These are phyloP conservation scores for Leucopternis melanops DNA, from an alignment of 2,113 vertebrate species.

Conservation along the genomic window DNA sequence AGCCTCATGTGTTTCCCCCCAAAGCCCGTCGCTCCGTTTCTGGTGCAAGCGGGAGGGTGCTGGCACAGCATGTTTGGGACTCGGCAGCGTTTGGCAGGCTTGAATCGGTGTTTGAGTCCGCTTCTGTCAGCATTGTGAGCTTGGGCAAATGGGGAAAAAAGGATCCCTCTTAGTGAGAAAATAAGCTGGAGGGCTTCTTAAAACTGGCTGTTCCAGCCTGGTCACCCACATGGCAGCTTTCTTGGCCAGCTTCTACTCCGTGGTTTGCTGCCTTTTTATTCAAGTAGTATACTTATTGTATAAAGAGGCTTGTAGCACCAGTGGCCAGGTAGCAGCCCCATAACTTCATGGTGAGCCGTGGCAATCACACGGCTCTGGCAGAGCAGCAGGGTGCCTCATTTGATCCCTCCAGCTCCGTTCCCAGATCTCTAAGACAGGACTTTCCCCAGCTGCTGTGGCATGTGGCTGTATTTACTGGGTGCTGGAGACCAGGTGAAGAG, in stretches of 20 bases:
- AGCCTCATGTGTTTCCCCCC: neutral
- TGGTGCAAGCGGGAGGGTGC: neutral
- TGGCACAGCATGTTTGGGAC: fast-evolving
- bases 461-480: neutral
- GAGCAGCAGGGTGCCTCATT: neutral
- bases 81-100: neutral
- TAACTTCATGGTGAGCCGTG: neutral
- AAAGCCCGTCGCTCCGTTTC: neutral
- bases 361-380: neutral
- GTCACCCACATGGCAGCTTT: neutral
- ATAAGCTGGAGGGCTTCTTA: neutral
- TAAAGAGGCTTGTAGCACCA: neutral
- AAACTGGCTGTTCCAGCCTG: neutral
- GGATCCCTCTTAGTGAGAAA: neutral
- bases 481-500: neutral
- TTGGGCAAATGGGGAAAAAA: neutral
- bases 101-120: fast-evolving
- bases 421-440: neutral
- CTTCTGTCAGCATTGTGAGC: neutral
- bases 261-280: neutral
- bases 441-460: neutral
- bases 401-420: neutral
- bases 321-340: fast-evolving
- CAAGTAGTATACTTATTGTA: fast-evolving
- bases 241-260: neutral